Conservation (phyloP, 2,888 invertebrate genomes). For the Tetragnatha montana region DNA sequence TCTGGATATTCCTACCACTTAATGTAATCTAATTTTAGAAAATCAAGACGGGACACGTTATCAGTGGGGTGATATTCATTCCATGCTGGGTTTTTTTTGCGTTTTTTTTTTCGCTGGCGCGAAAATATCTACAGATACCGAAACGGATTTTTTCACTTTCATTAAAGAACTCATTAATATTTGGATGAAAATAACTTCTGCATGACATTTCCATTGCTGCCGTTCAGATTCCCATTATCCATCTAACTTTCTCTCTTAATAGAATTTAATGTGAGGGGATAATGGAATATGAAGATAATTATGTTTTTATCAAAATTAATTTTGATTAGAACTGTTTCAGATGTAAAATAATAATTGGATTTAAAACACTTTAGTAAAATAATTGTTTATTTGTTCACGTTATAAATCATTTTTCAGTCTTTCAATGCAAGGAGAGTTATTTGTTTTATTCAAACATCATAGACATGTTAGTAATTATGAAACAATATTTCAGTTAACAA, state of each 20-base stretch:
- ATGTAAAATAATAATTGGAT: not conserved
- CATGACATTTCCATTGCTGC: slow-evolving; percentile 20
- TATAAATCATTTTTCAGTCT: not conserved
- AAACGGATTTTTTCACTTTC: slow-evolving; percentile 5
- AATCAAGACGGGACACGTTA: slow-evolving; percentile 49
- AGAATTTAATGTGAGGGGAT: slow-evolving; percentile 19
- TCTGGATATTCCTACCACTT: slow-evolving; percentile 41
- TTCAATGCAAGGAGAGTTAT: not conserved
- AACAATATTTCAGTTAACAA: not conserved
- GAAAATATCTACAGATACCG: slow-evolving; percentile 27
- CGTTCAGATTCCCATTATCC: slow-evolving; percentile 25
- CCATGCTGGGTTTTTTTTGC: slow-evolving; percentile 12
- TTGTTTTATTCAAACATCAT: not conserved
- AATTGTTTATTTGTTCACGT: not conserved
- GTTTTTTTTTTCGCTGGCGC: not conserved
- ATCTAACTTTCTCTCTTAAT: slow-evolving; percentile 5
- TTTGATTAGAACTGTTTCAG: not conserved
- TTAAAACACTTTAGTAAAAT: not conserved
- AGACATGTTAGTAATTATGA: not conserved
- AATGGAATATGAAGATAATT: slow-evolving; percentile 30
- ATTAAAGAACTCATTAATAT: slow-evolving; percentile 25
- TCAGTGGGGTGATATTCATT: slow-evolving; percentile 42
- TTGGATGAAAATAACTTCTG: slow-evolving; percentile 45
- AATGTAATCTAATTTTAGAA: slow-evolving; percentile 58
- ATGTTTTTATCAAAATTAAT: not conserved